Conservation (phyloP, 2,113 vertebrate genomes). For the Nanger granti region DNA sequence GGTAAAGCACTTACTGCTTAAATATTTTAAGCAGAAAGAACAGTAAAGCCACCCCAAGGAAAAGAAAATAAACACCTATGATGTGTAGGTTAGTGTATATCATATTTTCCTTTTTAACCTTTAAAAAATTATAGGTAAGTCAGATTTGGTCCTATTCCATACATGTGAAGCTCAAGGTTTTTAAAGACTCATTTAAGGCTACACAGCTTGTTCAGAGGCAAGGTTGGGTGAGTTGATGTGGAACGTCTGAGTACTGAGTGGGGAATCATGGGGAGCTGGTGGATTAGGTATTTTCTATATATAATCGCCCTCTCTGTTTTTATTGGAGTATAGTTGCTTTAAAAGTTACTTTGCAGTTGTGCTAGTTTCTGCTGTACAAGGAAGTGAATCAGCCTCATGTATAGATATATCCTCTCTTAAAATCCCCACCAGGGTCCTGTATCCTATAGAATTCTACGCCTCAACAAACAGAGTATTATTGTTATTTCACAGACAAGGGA, state of each 20-base stretch:
- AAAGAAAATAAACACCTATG: neutral
- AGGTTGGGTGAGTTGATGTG: neutral
- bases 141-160: neutral
- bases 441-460: neutral
- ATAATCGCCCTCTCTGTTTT: neutral
- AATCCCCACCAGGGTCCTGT: too few species aligned
- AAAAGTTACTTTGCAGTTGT: neutral
- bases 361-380: neutral
- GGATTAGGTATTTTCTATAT: rapidly evolving
- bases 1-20: neutral
- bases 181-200: neutral
- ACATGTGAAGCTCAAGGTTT: neutral
- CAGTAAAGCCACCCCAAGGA: neutral
- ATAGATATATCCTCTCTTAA: neutral
- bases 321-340: neutral
- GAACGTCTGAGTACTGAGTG: neutral
- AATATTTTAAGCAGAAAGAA: neutral
- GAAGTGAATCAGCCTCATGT: neutral
- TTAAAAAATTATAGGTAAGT: neutral
- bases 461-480: neutral
- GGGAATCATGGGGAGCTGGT: rapidly evolving
- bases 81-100: neutral
- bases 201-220: neutral
- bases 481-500: neutral
- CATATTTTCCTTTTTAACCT: neutral